Conservation (phyloP, 2,797 vertebrate species). For the Poeciliopsis turneri region DNA sequence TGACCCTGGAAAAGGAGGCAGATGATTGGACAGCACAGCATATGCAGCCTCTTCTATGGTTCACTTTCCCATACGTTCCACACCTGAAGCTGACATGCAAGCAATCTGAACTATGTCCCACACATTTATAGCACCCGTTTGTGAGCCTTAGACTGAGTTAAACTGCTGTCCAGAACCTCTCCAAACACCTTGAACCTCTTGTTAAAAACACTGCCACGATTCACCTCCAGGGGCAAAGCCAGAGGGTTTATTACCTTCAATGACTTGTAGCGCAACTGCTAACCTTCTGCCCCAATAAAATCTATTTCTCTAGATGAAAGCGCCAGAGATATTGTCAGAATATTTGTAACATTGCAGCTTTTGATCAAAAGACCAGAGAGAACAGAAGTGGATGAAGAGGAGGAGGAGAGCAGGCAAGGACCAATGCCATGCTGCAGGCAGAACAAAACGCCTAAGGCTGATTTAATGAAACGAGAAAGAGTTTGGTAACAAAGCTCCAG, state of each 20-base stretch:
- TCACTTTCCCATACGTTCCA: slow-evolving; percentile 45
- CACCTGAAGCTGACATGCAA: slow-evolving; percentile 35
- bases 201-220: neutral
- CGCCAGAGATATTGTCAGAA: slow-evolving; percentile 44
- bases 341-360: slow-evolving; percentile 47
- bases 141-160: slow-evolving; percentile 38
- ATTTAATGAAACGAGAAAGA: slow-evolving; percentile 69
- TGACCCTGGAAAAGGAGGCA: slow-evolving; percentile 28
- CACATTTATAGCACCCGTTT: slow-evolving; percentile 34
- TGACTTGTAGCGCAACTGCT: slow-evolving; percentile 34
- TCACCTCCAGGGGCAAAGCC: slow-evolving; percentile 28
- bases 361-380: slow-evolving; percentile 55
- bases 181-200: slow-evolving; percentile 31
- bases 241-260: slow-evolving; percentile 30
- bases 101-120: slow-evolving; percentile 38
- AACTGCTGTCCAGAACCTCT: slow-evolving; percentile 21
- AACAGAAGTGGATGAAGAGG: slow-evolving; percentile 41
- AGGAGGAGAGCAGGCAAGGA: slow-evolving; percentile 49
- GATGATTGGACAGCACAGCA: slow-evolving; percentile 49
- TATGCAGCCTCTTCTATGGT: slow-evolving; percentile 45
- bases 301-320: slow-evolving; percentile 45
- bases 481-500: slow-evolving; percentile 60
- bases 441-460: slow-evolving; percentile 70
- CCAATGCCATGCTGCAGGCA: slow-evolving; percentile 56
- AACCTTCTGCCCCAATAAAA: slow-evolving; percentile 44